phyloP scores from a whole-genome alignment of 2,113 vertebrate genomes.

The Equus przewalskii region DNA sequence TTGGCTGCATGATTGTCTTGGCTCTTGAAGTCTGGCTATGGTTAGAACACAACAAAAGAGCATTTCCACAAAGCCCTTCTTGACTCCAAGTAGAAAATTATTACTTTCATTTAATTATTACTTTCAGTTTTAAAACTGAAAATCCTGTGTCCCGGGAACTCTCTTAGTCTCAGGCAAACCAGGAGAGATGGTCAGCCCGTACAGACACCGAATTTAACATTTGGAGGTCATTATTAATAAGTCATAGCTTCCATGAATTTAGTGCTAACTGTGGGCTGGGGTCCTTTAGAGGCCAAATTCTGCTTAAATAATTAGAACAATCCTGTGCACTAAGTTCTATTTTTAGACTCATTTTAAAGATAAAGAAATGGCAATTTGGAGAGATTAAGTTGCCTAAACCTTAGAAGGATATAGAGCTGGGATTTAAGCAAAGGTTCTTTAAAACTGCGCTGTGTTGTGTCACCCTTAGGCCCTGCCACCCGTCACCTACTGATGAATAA shows the following conservation, averaged over 20 bases:
- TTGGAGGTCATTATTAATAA: background rate
- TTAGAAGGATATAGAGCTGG: background rate
- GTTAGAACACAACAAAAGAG: background rate
- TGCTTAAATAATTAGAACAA: background rate
- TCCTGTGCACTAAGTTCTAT: background rate
- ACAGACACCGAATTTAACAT: background rate
- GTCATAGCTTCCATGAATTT: background rate
- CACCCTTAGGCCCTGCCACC: background rate
- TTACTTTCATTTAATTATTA: background rate
- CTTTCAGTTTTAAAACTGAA: constrained; percentile 42
- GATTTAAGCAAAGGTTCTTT: background rate
- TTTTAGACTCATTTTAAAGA: background rate
- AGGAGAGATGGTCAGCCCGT: background rate
- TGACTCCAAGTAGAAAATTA: constrained; percentile 41
- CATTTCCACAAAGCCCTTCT: constrained; percentile 51
- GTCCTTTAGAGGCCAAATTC: constrained; percentile 5
- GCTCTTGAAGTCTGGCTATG: background rate
- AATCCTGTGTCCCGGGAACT: background rate
- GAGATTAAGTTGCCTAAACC: background rate
- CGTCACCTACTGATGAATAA: background rate
- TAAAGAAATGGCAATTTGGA: background rate
- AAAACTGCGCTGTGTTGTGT: background rate
- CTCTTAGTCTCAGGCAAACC: background rate
- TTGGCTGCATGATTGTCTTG: background rate
- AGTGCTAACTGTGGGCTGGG: background rate